Base-by-base conservation (phyloP, 2,113 vertebrate species). In the Coptodon rendalli region DNA sequence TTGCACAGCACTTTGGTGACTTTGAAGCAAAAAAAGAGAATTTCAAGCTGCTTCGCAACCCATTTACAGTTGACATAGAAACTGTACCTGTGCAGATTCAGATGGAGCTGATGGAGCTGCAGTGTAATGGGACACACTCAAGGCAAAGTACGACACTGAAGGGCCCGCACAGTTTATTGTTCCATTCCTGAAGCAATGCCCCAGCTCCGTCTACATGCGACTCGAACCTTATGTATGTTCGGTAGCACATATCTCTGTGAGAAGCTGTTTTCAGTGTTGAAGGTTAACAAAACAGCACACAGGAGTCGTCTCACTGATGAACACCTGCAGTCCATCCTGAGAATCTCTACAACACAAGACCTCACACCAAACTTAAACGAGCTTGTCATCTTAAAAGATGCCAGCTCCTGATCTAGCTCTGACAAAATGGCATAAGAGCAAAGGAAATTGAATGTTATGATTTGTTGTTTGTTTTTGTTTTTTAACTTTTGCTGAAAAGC, bases 381-480 rank as follows among this genome's bases (percentile, higher is more conserved):
- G 22, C 54, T 56, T 56, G 22, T 27, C 22, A 56, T 56, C 54
- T 56, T 56, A 56, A 56, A 56, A 56, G 53, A 56, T 13, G 53
- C 53, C 24, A 56, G 53, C 22, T 56, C 24, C 54, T 56, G 53
- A 56, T 2, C 54, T 27, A 56, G 11, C 22, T 56, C 22, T 56
- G 53, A 56, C 53, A 56, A 56, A 27, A 13, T 56, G 11, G 11
- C 22, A 56, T 56, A 13, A 56, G 22, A 56, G 53, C 53, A 13
- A 56, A 27, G 53, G 27, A 27, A 27, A 56, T 7, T 56, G 53
- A 56, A 56, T 56, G 53, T 56, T 56, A 56, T 56, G 22, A 56
- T 56, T 56, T 27, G 53, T 56, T 0, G 5, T 1, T 0, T 0
- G 1, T 24, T 24, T 36, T 34, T 7, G 22, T 34, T 34, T 53